Percentiles rank a stretch among this genome's conserved stretches.
Conservation (phyloP, 2,888 invertebrate genomes). For the Trissonchulus latispiculum region DNA sequence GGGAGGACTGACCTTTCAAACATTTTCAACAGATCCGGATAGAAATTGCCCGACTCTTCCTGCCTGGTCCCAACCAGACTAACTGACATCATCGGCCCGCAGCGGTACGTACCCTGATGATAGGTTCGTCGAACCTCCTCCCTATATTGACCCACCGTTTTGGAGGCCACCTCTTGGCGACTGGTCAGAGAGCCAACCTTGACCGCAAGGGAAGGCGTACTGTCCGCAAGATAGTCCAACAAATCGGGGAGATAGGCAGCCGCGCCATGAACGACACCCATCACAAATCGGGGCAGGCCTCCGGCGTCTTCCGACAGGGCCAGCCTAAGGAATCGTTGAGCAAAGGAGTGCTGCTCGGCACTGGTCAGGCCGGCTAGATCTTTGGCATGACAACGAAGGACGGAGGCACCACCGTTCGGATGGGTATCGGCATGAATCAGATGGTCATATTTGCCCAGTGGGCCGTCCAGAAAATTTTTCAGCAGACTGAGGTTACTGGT, state of each 20-base stretch:
- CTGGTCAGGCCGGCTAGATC: conserved; percentile 70
- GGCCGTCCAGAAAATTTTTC: too few relatives aligned
- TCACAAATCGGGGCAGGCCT: conserved; percentile 70
- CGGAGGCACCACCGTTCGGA: conserved; percentile 85
- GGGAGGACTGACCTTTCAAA: conserved; percentile 31
- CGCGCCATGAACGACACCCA: conserved; percentile 88
- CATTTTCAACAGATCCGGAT: conserved; percentile 73
- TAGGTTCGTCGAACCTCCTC: conserved; percentile 61
- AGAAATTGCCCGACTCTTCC: conserved; percentile 91
- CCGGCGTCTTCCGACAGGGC: conserved; percentile 32
- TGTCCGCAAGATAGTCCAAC: conserved; percentile 71
- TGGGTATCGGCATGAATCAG: conserved; percentile 75
- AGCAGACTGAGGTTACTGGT: too few relatives aligned
- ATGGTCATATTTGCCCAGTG: too few relatives aligned
- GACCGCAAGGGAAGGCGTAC: conserved; percentile 71
- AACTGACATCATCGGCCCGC: conserved; percentile 87
- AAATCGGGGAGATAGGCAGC: conserved; percentile 72
- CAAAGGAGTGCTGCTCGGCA: conserved; percentile 49
- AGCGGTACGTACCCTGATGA: conserved; percentile 78
- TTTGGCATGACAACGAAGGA: conserved; percentile 79
- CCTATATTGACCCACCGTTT: conserved; percentile 66
- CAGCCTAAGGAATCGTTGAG: conserved; percentile 23
- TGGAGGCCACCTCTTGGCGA: conserved; percentile 85
- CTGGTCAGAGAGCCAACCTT: conserved; percentile 89
- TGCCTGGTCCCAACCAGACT: conserved; percentile 91